Base-by-base conservation (phyloP, 2,888 invertebrate genomes). In the Cheilosia vernalis region DNA sequence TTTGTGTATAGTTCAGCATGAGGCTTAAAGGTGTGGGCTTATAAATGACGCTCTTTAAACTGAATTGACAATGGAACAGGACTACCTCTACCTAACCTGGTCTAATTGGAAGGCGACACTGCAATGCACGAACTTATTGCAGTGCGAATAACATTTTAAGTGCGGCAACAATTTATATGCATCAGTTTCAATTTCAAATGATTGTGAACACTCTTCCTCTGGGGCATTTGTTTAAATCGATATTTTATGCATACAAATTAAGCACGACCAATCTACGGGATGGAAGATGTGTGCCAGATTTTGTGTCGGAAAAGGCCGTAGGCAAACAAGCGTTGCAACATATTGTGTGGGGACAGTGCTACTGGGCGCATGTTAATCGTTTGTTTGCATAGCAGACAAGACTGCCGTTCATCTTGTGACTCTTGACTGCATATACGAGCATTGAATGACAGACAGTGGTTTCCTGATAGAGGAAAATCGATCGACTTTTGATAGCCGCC, bases 131-230 rank as follows among this genome's bases (percentile, higher is more conserved):
- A 37, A 47, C 33, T 44, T 33, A 49, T 44, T 13, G 17, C 19
- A 42, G 44, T 17, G 63, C 58, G 64, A 69, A 40, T 37, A 67
- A 37, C 44, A 61, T 24, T 37, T 56, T 55, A 49, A 78, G 63
- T 70, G n/a, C n/a, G 44, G 51, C 21, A 66, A 40, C 53, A 53
- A 82, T 81, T 74, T 73, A 27, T 73, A 27, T 66, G 64, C 37
- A 47, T 80, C 76, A 77, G 60, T 61, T 61, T 44, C 9, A 37
- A 42, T 61, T 61, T 44, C 9, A 37, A 42, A 40, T 21, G 66
- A 40, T 21, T 53, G 27, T 21, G 33, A 9, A 15, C 30, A 53
- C 55, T 56, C 37, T 24, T 47, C 73, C 55, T 63, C 55, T 55
- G 73, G 73, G 19, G 30, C 56, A 44, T 73, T 73, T 64, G 73